These are phyloP conservation scores for Tangara arthus DNA, from an alignment of 2,797 vertebrate species.

Conservation along the genomic window DNA sequence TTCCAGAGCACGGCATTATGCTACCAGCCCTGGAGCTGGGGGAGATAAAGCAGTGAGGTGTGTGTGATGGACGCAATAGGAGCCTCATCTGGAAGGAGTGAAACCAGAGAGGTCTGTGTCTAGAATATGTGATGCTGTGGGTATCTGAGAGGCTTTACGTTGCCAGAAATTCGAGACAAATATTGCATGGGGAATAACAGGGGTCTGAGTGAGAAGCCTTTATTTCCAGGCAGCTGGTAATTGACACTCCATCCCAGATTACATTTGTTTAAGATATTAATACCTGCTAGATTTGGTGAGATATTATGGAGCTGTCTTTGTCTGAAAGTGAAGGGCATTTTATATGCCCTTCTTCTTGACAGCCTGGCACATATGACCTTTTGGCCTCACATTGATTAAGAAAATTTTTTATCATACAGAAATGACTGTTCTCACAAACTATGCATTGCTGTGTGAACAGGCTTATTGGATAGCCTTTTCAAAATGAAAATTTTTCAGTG, in stretches of 20 bases:
- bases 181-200: background rate
- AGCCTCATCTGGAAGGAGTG: background rate
- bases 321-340: background rate
- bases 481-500: background rate
- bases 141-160: background rate
- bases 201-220: background rate
- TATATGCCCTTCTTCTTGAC: background rate
- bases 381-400: background rate
- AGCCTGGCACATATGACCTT: background rate
- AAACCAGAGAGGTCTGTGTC: background rate
- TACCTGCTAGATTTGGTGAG: background rate
- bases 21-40: background rate
- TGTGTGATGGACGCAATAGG: background rate
- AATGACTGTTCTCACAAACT: background rate
- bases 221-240: background rate
- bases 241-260: background rate
- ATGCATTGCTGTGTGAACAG: background rate
- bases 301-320: background rate
- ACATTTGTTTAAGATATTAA: background rate
- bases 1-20: rapidly evolving
- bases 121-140: background rate
- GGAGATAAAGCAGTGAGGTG: background rate
- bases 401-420: background rate
- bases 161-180: background rate
- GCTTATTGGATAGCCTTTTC: background rate